A percentile compares a stretch with the other conserved stretches of the same genome.
Evolutionary conservation across 2,797 vertebrate genomes (phyloP).

Genomic region (Sebastiscus tertius): DNA sequence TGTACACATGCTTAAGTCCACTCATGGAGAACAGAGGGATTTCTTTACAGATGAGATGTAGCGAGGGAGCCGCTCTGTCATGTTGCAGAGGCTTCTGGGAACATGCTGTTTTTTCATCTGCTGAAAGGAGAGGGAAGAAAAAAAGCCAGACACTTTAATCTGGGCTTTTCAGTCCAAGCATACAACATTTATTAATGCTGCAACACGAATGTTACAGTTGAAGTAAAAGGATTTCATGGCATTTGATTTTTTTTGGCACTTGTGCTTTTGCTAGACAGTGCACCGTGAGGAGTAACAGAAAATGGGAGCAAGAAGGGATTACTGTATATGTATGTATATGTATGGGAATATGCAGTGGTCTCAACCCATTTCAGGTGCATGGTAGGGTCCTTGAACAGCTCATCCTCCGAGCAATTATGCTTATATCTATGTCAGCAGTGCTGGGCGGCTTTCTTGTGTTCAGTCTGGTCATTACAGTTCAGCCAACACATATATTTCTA

Average conservation of each 20-base stretch:
- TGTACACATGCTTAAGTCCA: slow-evolving; percentile 73
- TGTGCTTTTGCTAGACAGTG: slow-evolving; percentile 52
- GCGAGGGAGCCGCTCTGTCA: slow-evolving; percentile 71
- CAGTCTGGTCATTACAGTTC: slow-evolving; percentile 1
- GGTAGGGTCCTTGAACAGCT: slow-evolving; percentile 42
- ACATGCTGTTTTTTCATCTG: slow-evolving; percentile 55
- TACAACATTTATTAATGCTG: slow-evolving; percentile 71
- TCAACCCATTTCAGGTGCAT: slow-evolving; percentile 51
- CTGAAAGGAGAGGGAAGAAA: slow-evolving; percentile 50
- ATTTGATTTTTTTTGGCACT: slow-evolving; percentile 57
- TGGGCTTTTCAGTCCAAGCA: slow-evolving; percentile 66
- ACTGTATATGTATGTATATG: slow-evolving; percentile 31
- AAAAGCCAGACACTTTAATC: slow-evolving; percentile 61
- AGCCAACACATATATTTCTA: neutral
- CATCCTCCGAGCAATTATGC: slow-evolving; percentile 41
- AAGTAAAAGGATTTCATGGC: slow-evolving; percentile 73
- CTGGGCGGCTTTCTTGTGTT: neutral
- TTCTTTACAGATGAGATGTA: slow-evolving; percentile 76
- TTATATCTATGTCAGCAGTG: slow-evolving; percentile 22
- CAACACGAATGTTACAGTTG: slow-evolving; percentile 66
- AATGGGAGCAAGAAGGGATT: slow-evolving; percentile 61
- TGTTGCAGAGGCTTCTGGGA: slow-evolving; percentile 69
- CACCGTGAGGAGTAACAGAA: slow-evolving; percentile 28
- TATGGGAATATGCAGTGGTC: slow-evolving; percentile 46
- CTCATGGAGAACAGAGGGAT: slow-evolving; percentile 73